Evolutionary conservation across 2,888 invertebrate species (phyloP), one percentile per base, ranked within the genome.

Genomic region (Muschampia plurimacula): DNA sequence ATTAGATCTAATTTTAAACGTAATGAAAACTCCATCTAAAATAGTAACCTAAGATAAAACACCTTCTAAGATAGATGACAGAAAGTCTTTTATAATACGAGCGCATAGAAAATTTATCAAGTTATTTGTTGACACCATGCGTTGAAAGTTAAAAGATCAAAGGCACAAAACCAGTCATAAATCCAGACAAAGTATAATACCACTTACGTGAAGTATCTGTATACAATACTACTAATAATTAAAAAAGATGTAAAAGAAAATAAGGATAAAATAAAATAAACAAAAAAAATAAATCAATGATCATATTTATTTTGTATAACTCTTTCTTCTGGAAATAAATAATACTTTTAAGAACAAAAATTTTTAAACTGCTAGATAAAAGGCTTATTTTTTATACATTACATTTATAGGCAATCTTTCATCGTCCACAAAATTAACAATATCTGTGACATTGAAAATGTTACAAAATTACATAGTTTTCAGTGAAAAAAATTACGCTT

Each of bases 271-370:
- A 80, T 79, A 78, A 77, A 78, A 78, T 82, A 82, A 84, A 84
- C 76, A 82, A 83, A 82, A 75, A 79, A 82, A 81, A 83, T 83
- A 84, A 82, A 84, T 83, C 83, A 86, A 84, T 82, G 82, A 85
- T 86, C 85, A 86, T 86, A 83, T 86, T 88, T 88, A 89, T 88
- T 89, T 86, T 82, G 87, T 88, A 80, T 84, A 84, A 85, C 82
- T 85, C 83, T 82, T 84, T 84, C 84, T 82, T 85, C 83, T 82
- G 78, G 78, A 82, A 84, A 86, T 86, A 92, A 92, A 91, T 90
- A 88, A 89, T 87, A 85, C 79, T 83, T 84, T 84, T 85, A 86
- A 84, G 85, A 89, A 88, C 85, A 86, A 89, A 85, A 82, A 79
- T 78, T 84, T 85, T 81, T 81, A 82, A 84, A 85, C 79, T 82